Conservation (phyloP, 2,888 invertebrate species). For the Drosophila pseudotalamancana region DNA sequence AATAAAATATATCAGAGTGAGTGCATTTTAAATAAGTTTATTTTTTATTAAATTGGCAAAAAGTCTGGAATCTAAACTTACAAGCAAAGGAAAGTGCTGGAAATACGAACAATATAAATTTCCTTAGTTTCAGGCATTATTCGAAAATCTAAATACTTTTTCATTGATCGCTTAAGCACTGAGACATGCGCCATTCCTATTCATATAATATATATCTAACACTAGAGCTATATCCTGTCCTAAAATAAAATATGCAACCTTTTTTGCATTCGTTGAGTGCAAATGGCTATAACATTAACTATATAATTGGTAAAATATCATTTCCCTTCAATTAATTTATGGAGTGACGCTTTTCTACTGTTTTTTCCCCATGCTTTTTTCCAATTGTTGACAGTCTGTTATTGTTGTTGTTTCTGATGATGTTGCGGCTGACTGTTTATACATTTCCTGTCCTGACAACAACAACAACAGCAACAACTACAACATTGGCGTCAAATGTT, state of each 20-base stretch:
- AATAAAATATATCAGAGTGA: background rate
- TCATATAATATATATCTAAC: too few relatives aligned
- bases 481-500: conserved; percentile 74
- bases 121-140: too few relatives aligned
- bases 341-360: conserved; percentile 39
- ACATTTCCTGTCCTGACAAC: conserved; percentile 56
- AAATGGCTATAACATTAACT: conserved; percentile 60
- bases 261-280: background rate
- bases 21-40: too few relatives aligned
- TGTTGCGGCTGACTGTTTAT: conserved; percentile 35
- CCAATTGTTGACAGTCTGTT: conserved; percentile 22
- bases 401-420: conserved; percentile 22
- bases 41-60: too few relatives aligned
- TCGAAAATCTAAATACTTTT: too few relatives aligned
- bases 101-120: too few relatives aligned
- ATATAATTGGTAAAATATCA: conserved; percentile 66
- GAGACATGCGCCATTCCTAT: too few relatives aligned
- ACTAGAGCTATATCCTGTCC: too few relatives aligned
- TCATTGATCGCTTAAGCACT: too few relatives aligned
- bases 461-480: conserved; percentile 31
- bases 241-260: too few relatives aligned
- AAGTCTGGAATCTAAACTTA: too few relatives aligned
- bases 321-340: conserved; percentile 61
- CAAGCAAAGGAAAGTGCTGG: too few relatives aligned
- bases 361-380: conserved; percentile 19